Evolutionary conservation across 2,113 vertebrate species (phyloP).

Genomic region (Sebastes fasciatus): DNA sequence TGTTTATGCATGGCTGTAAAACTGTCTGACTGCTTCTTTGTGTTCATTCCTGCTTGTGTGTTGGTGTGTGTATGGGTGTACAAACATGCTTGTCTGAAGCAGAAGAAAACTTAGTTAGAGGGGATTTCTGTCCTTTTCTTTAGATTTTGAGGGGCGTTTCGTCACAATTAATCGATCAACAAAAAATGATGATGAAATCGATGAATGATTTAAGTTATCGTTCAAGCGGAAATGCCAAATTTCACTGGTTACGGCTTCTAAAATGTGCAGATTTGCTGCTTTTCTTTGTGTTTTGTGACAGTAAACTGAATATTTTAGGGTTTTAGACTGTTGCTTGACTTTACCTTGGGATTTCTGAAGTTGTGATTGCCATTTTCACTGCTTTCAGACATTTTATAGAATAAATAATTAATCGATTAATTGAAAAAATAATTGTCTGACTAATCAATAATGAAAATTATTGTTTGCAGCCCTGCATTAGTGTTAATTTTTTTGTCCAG

Average conservation of each 20-base stretch:
- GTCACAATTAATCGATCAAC: background rate
- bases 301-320: background rate
- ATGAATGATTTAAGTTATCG: background rate
- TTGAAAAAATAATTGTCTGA: too few species aligned
- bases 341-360: background rate
- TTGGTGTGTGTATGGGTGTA: conserved; percentile 18
- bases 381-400: background rate
- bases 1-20: conserved; percentile 40
- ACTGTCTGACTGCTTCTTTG: conserved; percentile 56
- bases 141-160: background rate
- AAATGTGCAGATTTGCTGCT: background rate
- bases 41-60: conserved; percentile 30
- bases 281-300: background rate
- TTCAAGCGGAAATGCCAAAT: background rate
- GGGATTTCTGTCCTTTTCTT: background rate
- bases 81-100: conserved; percentile 7
- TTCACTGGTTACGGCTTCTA: background rate
- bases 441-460: background rate
- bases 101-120: background rate
- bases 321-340: background rate
- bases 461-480: background rate
- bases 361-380: background rate
- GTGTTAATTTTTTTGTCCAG: background rate
- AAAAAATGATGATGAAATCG: background rate
- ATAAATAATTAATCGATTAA: too few species aligned